A percentile compares a stretch with the other conserved stretches of the same genome.
Conservation (phyloP, 1,140 invertebrate species). For the Battus philenor region DNA sequence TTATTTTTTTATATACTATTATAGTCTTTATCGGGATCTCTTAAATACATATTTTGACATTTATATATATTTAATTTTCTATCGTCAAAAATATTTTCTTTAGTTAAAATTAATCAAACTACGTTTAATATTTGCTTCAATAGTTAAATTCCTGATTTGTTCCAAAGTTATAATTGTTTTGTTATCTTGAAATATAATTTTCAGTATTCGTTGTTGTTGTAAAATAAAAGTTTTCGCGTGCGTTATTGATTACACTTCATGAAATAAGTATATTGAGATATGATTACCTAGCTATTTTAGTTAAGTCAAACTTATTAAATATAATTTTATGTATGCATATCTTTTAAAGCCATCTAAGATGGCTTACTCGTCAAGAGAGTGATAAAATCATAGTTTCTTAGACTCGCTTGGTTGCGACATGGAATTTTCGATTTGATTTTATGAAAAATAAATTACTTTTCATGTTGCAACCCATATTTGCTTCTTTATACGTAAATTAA, state of each 20-base stretch:
- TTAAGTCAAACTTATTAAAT: slow-evolving; percentile 2
- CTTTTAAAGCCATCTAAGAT: slow-evolving; percentile 22
- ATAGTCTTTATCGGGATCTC: too few relatives aligned
- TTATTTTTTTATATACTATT: too few relatives aligned
- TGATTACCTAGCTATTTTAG: not conserved
- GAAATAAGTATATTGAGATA: slow-evolving; percentile 5
- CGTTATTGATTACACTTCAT: not conserved
- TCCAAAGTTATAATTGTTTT: slow-evolving; percentile 9
- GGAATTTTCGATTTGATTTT: slow-evolving; percentile 13
- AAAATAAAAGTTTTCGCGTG: slow-evolving; percentile 1
- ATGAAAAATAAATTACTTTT: not conserved
- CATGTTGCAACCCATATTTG: slow-evolving; percentile 2
- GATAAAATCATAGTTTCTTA: slow-evolving; percentile 49
- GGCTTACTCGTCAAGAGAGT: slow-evolving; percentile 59
- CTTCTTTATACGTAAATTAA: slow-evolving; percentile 5
- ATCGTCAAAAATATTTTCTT: too few relatives aligned
- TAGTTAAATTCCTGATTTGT: slow-evolving; percentile 13
- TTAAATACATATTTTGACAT: too few relatives aligned
- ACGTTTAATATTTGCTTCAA: too few relatives aligned
- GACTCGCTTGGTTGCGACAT: slow-evolving; percentile 12
- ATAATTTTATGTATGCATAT: slow-evolving; percentile 18
- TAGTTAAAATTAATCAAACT: too few relatives aligned
- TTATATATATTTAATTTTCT: too few relatives aligned
- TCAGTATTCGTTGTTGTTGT: not conserved
- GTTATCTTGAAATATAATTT: not conserved